A percentile compares a stretch with the other conserved stretches of the same genome.
Conservation (phyloP, 2,797 vertebrate species). For the Sebastes trivittatus region DNA sequence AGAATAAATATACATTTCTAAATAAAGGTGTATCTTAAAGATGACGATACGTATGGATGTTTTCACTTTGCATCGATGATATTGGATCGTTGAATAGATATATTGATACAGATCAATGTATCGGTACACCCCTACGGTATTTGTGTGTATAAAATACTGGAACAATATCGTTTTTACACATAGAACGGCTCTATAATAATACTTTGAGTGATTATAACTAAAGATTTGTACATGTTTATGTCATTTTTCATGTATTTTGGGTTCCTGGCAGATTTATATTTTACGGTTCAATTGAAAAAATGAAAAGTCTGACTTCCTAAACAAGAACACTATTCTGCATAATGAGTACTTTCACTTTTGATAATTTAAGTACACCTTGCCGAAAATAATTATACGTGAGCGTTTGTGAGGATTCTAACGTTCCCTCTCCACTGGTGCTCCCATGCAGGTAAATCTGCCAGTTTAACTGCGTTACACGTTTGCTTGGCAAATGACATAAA, state of each 20-base stretch:
- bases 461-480: constrained; percentile 53
- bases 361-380: too few relatives aligned
- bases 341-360: background rate
- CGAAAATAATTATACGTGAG: background rate
- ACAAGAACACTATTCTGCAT: background rate
- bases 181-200: too few relatives aligned
- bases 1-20: too few relatives aligned
- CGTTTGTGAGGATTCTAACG: background rate
- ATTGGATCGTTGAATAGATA: too few relatives aligned
- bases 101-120: too few relatives aligned
- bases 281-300: background rate
- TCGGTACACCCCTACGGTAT: too few relatives aligned
- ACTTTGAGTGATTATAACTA: background rate
- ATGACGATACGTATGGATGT: too few relatives aligned
- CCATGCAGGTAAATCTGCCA: constrained; percentile 42
- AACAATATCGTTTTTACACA: background rate
- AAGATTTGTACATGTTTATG: background rate
- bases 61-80: too few relatives aligned
- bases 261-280: background rate
- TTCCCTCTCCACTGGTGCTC: background rate
- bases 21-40: too few relatives aligned
- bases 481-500: constrained; percentile 40
- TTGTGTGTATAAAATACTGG: background rate
- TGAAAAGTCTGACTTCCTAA: background rate
- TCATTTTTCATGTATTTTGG: background rate